A percentile compares a stretch with the other conserved stretches of the same genome.
Conservation (phyloP, 2,888 invertebrate species). For the Drosophila algonquin region DNA sequence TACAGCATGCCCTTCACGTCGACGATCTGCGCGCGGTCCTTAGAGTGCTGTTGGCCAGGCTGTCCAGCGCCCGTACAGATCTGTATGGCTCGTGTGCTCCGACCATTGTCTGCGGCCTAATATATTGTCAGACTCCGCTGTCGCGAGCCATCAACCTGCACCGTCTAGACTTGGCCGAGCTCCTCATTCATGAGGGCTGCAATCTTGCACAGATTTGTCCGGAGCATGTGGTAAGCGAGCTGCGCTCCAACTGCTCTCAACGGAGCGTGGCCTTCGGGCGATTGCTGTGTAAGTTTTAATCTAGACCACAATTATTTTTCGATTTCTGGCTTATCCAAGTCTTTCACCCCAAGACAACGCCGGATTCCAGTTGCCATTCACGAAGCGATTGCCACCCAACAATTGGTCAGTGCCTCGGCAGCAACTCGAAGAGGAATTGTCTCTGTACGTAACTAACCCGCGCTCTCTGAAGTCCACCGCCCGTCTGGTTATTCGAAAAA, state of each 20-base stretch:
- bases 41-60: conserved; percentile 83
- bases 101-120: conserved; percentile 55
- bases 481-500: conserved; percentile 79
- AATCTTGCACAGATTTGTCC: conserved; percentile 75
- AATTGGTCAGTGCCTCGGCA: conserved; percentile 48
- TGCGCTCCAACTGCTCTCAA: conserved; percentile 59
- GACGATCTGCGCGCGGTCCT: conserved; percentile 70
- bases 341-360: conserved; percentile 68
- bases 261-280: conserved; percentile 72
- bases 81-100: conserved; percentile 85
- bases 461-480: conserved; percentile 76
- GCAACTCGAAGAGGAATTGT: conserved; percentile 61
- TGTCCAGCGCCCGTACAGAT: conserved; percentile 82
- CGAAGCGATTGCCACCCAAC: conserved; percentile 33
- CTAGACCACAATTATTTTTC: not conserved
- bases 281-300: conserved; percentile 73
- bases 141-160: conserved; percentile 85
- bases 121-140: conserved; percentile 88
- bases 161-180: conserved; percentile 80
- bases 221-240: conserved; percentile 75
- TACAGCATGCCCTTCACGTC: conserved; percentile 75
- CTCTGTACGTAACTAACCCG: conserved; percentile 69
- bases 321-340: not conserved
- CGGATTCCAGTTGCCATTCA: conserved; percentile 70
- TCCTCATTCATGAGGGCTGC: conserved; percentile 82